These are phyloP conservation scores for Nothura maculosa DNA, from an alignment of 2,797 vertebrate species.

Conservation along the genomic window DNA sequence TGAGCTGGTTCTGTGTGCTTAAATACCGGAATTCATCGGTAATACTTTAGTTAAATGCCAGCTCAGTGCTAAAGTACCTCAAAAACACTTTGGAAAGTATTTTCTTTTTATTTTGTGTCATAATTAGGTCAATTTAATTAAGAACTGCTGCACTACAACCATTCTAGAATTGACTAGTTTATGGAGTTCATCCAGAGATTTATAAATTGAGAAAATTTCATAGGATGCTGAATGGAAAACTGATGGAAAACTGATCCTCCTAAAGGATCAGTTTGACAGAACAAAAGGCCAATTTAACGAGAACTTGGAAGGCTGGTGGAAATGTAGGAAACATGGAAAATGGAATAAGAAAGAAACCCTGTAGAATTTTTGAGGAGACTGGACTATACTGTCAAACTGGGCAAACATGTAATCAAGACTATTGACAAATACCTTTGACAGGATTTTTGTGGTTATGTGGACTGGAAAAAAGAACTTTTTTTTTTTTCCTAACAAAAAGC, in stretches of 20 bases:
- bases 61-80: background rate
- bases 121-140: constrained; percentile 19
- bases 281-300: background rate
- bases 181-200: background rate
- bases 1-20: background rate
- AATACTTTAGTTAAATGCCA: constrained; percentile 5
- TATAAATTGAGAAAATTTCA: background rate
- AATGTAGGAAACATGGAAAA: background rate
- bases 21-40: constrained; percentile 18
- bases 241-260: background rate
- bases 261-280: background rate
- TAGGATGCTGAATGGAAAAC: background rate
- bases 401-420: background rate
- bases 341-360: background rate
- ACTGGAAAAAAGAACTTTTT: background rate
- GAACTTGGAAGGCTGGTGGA: background rate
- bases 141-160: background rate
- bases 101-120: constrained; percentile 6
- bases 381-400: background rate
- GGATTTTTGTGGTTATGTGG: background rate
- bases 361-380: background rate
- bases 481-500: background rate
- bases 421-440: background rate
- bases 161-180: background rate
- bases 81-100: background rate